phyloP scores from a whole-genome alignment of 2,113 vertebrate genomes.

The Tretioscincus oriximinensis region DNA sequence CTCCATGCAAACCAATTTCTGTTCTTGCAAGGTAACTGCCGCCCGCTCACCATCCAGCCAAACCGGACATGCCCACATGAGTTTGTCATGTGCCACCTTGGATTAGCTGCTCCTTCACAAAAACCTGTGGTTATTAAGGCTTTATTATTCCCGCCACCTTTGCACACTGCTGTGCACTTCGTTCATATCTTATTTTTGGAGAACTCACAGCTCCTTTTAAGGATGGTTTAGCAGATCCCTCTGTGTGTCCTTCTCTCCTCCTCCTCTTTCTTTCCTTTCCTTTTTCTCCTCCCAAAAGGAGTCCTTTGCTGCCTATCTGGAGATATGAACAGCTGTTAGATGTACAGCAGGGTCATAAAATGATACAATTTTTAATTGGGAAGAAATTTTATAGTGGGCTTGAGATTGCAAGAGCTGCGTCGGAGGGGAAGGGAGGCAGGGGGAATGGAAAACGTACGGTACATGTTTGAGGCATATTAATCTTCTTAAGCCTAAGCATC shows the following conservation, averaged over 20 bases:
- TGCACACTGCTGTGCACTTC: too few species aligned
- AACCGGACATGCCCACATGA: too few species aligned
- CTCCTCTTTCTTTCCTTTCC: background rate
- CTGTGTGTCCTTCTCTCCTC: background rate
- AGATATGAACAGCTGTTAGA: background rate
- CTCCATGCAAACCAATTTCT: background rate
- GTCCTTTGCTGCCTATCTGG: background rate
- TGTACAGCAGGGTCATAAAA: background rate
- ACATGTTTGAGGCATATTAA: background rate
- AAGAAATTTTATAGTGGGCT: background rate
- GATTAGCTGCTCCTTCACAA: too few species aligned
- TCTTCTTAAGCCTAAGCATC: background rate
- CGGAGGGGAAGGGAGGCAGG: background rate
- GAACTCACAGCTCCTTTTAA: background rate
- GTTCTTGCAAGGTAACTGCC: too few species aligned
- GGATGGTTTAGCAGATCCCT: too few species aligned
- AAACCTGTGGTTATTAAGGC: too few species aligned
- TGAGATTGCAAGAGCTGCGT: background rate
- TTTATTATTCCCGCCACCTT: too few species aligned
- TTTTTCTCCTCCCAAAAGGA: too few species aligned
- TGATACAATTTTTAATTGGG: background rate
- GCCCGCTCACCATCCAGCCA: too few species aligned
- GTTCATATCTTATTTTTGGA: too few species aligned
- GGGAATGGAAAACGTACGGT: background rate
- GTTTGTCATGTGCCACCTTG: too few species aligned